Base-by-base conservation (phyloP, 2,888 invertebrate genomes). In the Oligia fasciuncula region DNA sequence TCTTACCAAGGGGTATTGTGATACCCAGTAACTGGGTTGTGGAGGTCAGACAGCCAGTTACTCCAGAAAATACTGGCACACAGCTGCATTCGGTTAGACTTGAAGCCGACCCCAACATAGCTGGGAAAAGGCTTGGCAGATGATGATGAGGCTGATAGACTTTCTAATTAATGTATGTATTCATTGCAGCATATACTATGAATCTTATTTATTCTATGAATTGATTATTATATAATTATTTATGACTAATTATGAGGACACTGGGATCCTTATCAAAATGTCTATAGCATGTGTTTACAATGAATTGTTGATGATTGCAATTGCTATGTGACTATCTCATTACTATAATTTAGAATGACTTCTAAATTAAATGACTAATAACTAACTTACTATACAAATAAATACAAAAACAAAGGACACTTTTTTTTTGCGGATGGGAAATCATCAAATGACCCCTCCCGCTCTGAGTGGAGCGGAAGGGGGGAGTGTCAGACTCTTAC, bases 251-350 rank as follows among this genome's bases (percentile, higher is more conserved):
- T 35, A 13, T 57, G 35, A 19, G 11, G 1, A 40, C 40, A 67
- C n/a, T 60, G 23, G 6, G 19, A 17, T 4, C 76, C 76, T 77
- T 77, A 77, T 77, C 77, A 19, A 11, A 46, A 65, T 57, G 65
- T 77, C 46, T n/a, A 43, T 57, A 40, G 0, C 0, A 6, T 66
- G 17, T 77, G 49, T 57, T 62, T n/a, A 67, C 67, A 67, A 17
- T 67, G 46, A 17, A 67, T 43, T 43, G n/a, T 14, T 9, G 43
- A n/a, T 9, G 43, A n/a, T n/a, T 43, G n/a, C n/a, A n/a, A n/a
- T 67, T 43, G 8, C 17, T 43, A 14, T n/a, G 43, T 67, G 43
- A 67, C 14, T 67, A 43, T n/a, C n/a, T 67, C 17, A 67, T 43
- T 67, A n/a, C 9, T 67, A n/a, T n/a, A 43, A 67, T 67, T 43